Conservation (phyloP, 2,888 invertebrate genomes). For the Fabriciana adippe region DNA sequence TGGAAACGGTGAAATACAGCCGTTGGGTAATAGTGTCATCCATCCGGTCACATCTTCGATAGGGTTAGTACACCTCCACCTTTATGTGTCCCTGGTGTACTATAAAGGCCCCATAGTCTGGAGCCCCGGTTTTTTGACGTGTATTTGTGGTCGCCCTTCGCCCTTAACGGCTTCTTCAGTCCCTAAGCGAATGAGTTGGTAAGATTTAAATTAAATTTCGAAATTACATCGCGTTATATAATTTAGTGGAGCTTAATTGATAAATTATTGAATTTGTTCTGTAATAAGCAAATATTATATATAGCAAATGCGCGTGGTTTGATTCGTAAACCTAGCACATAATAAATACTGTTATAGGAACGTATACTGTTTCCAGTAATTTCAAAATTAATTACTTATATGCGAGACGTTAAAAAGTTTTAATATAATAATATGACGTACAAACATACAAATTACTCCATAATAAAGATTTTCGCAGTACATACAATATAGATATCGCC, state of each 20-base stretch:
- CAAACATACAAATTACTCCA: no score
- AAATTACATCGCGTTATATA: constrained; percentile 39
- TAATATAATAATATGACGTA: no score
- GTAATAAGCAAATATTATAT: constrained; percentile 1
- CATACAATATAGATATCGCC: neutral
- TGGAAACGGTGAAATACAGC: constrained; percentile 66
- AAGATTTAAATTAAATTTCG: constrained; percentile 51
- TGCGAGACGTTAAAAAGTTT: no score
- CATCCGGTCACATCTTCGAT: constrained; percentile 81
- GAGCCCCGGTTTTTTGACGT: constrained; percentile 79
- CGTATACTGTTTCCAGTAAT: no score
- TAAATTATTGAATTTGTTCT: constrained; percentile 21
- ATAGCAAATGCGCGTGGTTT: neutral
- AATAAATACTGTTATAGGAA: no score
- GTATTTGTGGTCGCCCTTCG: constrained; percentile 78
- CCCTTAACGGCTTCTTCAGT: constrained; percentile 67
- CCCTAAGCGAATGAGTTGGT: constrained; percentile 47
- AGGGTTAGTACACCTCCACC: constrained; percentile 80
- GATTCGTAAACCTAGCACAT: no score
- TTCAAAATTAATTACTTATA: no score
- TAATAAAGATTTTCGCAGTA: neutral
- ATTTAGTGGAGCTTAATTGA: constrained; percentile 16
- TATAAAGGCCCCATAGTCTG: constrained; percentile 72
- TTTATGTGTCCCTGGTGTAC: constrained; percentile 79
- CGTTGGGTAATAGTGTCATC: constrained; percentile 77